Evolutionary conservation across 2,113 vertebrate species (phyloP).

Genomic region (Micronycteris hirsuta): DNA sequence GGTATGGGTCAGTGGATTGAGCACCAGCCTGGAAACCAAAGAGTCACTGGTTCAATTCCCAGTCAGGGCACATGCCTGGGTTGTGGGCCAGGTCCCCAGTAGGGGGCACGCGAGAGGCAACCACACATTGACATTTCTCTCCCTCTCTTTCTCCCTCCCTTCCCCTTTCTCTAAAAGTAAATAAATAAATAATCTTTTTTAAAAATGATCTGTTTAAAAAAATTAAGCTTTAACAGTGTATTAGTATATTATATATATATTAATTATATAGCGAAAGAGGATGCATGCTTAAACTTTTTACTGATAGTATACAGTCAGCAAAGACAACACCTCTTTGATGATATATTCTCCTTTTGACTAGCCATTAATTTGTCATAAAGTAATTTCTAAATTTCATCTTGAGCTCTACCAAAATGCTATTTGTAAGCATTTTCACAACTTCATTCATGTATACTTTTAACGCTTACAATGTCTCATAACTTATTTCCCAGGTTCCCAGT

Average conservation of each 20-base stretch:
- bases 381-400: slow-evolving; percentile 23
- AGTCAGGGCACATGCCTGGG: no score
- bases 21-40: no score
- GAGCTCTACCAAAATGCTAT: neutral
- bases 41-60: no score
- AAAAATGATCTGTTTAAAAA: neutral
- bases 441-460: neutral
- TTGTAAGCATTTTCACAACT: slow-evolving; percentile 7
- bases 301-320: neutral
- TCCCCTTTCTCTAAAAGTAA: no score
- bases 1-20: no score
- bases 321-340: neutral
- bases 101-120: no score
- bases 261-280: no score
- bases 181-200: neutral
- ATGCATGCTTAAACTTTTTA: neutral
- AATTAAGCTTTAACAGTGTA: neutral
- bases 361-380: neutral
- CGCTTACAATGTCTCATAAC: neutral
- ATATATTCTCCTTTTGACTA: slow-evolving; percentile 21
- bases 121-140: no score
- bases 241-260: neutral
- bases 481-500: neutral
- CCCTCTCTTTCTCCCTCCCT: no score
- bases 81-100: no score